A percentile compares a stretch with the other conserved stretches of the same genome.
Evolutionary conservation across 2,113 vertebrate species (phyloP).

Genomic region (Lamprologus tigripictilis): DNA sequence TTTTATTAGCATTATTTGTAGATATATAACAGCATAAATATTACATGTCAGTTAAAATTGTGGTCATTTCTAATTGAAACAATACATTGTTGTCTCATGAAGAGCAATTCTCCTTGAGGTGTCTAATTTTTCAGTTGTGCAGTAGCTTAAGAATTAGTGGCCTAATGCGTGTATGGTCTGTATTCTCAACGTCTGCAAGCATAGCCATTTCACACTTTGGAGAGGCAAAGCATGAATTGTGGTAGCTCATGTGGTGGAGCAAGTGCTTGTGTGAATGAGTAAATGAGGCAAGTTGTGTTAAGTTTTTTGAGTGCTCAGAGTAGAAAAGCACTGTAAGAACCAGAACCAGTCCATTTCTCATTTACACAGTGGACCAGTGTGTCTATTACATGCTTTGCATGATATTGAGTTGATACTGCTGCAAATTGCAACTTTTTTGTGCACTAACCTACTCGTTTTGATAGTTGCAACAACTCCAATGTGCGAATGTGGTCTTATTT

Average conservation of each 20-base stretch:
- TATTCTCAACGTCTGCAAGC: not conserved
- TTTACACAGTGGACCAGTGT: not conserved
- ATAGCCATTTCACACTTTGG: not conserved
- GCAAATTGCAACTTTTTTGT: not conserved
- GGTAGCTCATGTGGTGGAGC: not conserved
- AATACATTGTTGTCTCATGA: rapidly evolving
- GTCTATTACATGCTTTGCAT: not conserved
- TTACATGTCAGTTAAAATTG: not conserved
- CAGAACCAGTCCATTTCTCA: not conserved
- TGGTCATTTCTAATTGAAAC: not conserved
- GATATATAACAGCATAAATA: not conserved
- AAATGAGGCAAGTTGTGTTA: not conserved
- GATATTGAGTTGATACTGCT: not conserved
- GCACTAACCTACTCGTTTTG: not conserved
- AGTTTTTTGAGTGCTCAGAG: not conserved
- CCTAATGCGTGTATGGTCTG: not conserved
- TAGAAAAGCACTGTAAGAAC: not conserved
- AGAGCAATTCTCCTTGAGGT: not conserved
- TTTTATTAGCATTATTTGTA: not conserved
- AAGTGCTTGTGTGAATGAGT: not conserved
- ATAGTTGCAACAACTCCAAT: not conserved
- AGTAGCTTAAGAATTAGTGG: not conserved
- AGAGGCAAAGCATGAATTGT: not conserved
- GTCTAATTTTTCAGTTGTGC: not conserved
- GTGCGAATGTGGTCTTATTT: rapidly evolving